A percentile compares a stretch with the other conserved stretches of the same genome.
Evolutionary conservation across 64 coral and sea anemone genomes (phyloP).

Genomic region (Actinia equina): DNA sequence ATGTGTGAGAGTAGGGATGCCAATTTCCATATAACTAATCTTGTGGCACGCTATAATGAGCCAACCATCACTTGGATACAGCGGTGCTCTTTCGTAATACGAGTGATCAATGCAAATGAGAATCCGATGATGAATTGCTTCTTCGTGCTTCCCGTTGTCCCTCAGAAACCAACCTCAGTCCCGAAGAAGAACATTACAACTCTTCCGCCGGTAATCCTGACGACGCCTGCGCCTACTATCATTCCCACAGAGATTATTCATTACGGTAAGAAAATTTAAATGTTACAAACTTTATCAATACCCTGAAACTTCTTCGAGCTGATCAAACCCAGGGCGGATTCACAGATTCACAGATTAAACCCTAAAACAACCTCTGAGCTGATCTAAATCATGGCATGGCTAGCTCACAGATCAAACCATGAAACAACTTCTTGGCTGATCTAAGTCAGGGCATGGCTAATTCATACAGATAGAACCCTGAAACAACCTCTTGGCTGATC

Average conservation of each 20-base stretch:
- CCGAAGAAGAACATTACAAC: constrained; percentile 4
- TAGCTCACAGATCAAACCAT: neutral
- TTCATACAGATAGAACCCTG: too few relatives aligned
- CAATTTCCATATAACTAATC: constrained; percentile 18
- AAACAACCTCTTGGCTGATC: too few relatives aligned
- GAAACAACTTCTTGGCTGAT: too few relatives aligned
- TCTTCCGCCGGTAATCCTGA: neutral
- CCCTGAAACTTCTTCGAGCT: too few relatives aligned
- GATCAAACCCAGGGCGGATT: too few relatives aligned
- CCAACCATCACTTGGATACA: constrained; percentile 28
- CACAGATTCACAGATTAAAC: too few relatives aligned
- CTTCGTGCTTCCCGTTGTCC: neutral
- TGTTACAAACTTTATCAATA: too few relatives aligned
- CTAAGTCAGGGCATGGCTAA: too few relatives aligned
- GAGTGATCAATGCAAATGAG: constrained; percentile 38
- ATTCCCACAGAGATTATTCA: neutral
- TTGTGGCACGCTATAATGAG: constrained; percentile 58
- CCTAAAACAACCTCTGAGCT: too few relatives aligned
- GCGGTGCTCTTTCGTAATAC: constrained; percentile 77
- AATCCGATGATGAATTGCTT: constrained; percentile 67
- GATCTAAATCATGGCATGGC: neutral
- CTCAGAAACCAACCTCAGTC: neutral
- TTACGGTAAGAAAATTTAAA: neutral
- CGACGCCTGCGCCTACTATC: constrained; percentile 7
- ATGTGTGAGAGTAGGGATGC: constrained; percentile 58